Evolutionary conservation across 2,888 invertebrate genomes (phyloP).

Genomic region (Hydropsyche betteni): DNA sequence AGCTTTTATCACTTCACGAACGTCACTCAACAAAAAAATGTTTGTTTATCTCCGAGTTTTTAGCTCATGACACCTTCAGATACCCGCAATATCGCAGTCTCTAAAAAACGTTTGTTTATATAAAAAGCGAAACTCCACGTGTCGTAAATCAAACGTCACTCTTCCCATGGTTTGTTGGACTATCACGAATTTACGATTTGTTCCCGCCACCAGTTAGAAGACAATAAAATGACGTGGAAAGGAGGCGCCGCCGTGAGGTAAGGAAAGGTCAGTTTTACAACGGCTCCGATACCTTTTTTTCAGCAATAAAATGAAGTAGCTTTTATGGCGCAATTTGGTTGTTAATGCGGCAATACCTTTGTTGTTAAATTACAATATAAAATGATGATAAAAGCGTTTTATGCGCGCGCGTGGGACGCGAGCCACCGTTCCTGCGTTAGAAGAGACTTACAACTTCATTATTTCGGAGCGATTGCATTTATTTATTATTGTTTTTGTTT

Average conservation of each 20-base stretch:
- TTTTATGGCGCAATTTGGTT: slow-evolving; percentile 51
- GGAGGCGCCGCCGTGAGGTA: slow-evolving; percentile 12
- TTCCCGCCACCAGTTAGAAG: slow-evolving; percentile 43
- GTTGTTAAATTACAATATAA: slow-evolving; percentile 52
- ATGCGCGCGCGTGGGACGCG: slow-evolving; percentile 47
- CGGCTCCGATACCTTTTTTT: slow-evolving; percentile 50
- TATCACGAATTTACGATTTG: slow-evolving; percentile 45
- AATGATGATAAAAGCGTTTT: slow-evolving; percentile 51
- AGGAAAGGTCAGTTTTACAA: slow-evolving; percentile 51
- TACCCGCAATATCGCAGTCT: neutral
- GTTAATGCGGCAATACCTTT: slow-evolving; percentile 51
- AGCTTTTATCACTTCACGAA: slow-evolving; percentile 39
- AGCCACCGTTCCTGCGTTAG: slow-evolving; percentile 40
- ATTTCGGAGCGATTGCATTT: slow-evolving; percentile 45
- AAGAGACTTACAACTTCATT: slow-evolving; percentile 39
- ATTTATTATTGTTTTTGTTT: slow-evolving; percentile 33
- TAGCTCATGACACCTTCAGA: neutral
- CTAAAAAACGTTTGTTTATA: neutral
- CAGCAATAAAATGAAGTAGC: slow-evolving; percentile 51
- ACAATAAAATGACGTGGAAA: slow-evolving; percentile 49
- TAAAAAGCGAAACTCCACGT: neutral
- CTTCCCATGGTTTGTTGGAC: neutral
- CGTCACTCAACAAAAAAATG: neutral
- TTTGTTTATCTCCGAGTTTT: neutral
- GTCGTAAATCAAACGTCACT: slow-evolving; percentile 17